A percentile compares a stretch with the other conserved stretches of the same genome.
Conservation (phyloP, 2,113 vertebrate species). For the Varanus salvator region DNA sequence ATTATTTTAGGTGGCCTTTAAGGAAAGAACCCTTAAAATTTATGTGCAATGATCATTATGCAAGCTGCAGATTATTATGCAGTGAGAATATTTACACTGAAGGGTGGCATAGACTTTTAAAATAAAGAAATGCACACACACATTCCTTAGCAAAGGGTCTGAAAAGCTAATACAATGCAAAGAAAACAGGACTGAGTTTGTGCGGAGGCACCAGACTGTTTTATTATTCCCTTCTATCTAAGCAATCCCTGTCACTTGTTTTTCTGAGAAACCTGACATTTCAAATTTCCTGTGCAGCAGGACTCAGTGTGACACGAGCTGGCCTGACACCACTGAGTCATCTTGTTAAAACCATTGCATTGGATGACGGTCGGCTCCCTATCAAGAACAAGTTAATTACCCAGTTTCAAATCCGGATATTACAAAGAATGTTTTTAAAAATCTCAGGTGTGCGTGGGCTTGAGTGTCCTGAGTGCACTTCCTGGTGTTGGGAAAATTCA, state of each 20-base stretch:
- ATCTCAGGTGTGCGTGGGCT: background rate
- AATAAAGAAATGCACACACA: background rate
- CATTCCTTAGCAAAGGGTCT: background rate
- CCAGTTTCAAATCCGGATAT: background rate
- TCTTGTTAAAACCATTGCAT: background rate
- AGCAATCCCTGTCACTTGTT: background rate
- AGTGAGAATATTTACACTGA: background rate
- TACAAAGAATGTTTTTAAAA: background rate
- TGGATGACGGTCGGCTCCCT: background rate
- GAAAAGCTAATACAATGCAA: background rate
- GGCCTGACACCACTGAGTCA: background rate
- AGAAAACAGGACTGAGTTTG: background rate
- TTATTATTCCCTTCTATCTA: background rate
- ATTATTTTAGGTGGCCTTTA: too few relatives aligned
- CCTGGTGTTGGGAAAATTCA: background rate
- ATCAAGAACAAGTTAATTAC: conserved; percentile 3
- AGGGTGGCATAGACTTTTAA: background rate
- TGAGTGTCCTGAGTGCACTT: background rate
- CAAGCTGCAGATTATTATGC: background rate
- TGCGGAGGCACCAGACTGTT: background rate
- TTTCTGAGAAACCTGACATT: conserved; percentile 15
- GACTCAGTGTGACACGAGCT: background rate
- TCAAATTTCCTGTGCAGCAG: conserved; percentile 3
- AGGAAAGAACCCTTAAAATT: too few relatives aligned
- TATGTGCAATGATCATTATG: background rate